These are phyloP conservation scores for Carposina sasakii DNA, from an alignment of 1,140 invertebrate species.

Conservation along the genomic window DNA sequence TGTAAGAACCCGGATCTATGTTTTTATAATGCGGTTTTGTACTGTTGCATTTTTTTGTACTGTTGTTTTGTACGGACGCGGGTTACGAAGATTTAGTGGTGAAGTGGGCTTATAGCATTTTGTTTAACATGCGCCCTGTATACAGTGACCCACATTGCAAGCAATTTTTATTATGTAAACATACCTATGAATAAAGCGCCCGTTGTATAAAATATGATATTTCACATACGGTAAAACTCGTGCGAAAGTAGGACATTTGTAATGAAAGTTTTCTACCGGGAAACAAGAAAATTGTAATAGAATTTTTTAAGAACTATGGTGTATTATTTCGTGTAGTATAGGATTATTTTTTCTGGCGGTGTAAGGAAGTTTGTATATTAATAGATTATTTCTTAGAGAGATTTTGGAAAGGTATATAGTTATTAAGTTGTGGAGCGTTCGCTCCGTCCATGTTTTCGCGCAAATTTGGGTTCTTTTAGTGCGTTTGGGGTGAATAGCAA, in stretches of 20 bases:
- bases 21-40: too few species aligned
- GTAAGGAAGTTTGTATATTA: constrained; percentile 66
- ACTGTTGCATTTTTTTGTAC: too few species aligned
- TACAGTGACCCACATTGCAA: too few species aligned
- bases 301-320: constrained; percentile 34
- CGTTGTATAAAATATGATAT: too few species aligned
- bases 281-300: constrained; percentile 35
- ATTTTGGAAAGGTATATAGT: constrained; percentile 53
- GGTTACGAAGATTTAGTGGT: too few species aligned
- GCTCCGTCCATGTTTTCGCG: constrained; percentile 44
- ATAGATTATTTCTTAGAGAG: constrained; percentile 59
- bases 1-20: too few species aligned
- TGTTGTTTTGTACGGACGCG: too few species aligned
- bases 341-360: constrained; percentile 53
- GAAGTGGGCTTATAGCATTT: too few species aligned
- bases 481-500: too few species aligned
- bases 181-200: too few species aligned
- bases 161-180: too few species aligned
- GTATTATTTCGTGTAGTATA: constrained; percentile 48
- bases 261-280: constrained; percentile 48
- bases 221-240: not conserved
- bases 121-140: too few species aligned
- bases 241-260: constrained; percentile 28
- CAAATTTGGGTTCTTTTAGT: constrained; percentile 56
- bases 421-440: constrained; percentile 41